Percentiles rank a stretch among this genome's conserved stretches.
Evolutionary conservation across 2,888 invertebrate genomes (phyloP).

Genomic region (Nephrocerus scutellatus): DNA sequence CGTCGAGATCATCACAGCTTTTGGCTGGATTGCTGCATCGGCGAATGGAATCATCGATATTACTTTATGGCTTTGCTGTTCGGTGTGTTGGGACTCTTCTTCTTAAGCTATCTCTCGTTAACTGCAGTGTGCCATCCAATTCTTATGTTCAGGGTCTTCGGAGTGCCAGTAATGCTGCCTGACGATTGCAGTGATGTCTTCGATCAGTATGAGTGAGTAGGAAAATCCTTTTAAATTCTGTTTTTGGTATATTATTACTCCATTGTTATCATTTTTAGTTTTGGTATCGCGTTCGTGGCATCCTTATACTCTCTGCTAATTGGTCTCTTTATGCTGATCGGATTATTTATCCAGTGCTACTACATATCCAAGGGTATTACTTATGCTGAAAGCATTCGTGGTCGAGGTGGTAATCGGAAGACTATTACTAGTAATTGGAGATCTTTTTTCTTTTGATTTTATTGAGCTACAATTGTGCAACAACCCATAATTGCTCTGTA

Average conservation of each 20-base stretch:
- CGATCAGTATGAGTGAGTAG: constrained; percentile 65
- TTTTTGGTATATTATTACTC: not conserved
- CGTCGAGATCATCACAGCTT: constrained; percentile 74
- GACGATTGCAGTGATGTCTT: constrained; percentile 81
- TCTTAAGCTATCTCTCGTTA: constrained; percentile 73
- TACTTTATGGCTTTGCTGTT: constrained; percentile 64
- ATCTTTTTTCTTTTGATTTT: constrained; percentile 33
- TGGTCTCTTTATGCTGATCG: constrained; percentile 48
- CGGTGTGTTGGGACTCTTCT: constrained; percentile 59
- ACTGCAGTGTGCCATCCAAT: constrained; percentile 80
- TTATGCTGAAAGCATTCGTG: constrained; percentile 48
- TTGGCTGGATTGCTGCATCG: constrained; percentile 81
- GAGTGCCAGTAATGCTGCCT: constrained; percentile 60
- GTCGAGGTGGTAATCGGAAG: constrained; percentile 31
- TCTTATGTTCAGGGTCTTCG: constrained; percentile 35
- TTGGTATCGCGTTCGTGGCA: constrained; percentile 53
- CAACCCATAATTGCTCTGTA: no score
- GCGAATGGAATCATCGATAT: constrained; percentile 68
- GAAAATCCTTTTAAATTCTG: not conserved
- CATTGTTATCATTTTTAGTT: constrained; percentile 44
- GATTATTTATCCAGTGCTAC: constrained; percentile 48
- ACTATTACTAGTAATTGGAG: constrained; percentile 34
- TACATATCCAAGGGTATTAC: constrained; percentile 50
- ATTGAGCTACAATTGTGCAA: no score
- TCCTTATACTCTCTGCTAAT: constrained; percentile 52